Base-by-base conservation (phyloP, 2,888 invertebrate genomes). In the Erannis defoliaria region DNA sequence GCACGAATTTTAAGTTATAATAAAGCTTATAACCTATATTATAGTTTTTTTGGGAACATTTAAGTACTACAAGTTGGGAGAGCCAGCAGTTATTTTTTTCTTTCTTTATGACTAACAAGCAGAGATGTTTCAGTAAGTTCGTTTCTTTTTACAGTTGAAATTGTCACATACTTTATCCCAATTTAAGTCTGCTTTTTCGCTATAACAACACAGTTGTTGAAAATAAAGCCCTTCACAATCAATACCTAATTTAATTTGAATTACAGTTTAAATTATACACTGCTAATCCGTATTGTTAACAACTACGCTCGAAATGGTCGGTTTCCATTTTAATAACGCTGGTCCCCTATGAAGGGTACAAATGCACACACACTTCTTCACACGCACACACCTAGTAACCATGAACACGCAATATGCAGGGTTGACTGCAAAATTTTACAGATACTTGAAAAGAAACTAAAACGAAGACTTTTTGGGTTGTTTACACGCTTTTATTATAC, bases 211-310 rank as follows among this genome's bases (percentile, higher is more conserved):
- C 31, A 46, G 46, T 18, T 35, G 19, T 9, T 5, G 26, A 26
- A 37, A 38, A 26, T 38, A 8, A 10, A 1, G n/a, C 23, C 35
- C 21, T 6, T 42, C 31, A 19, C 51, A 40, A 29, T 19, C 0
- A 9, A 51, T 54, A 26, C 16, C 31, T 46, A 16, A 56, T 62
- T 42, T 37, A 62, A 55, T 56, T 62, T 48, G 23, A 62, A 62
- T 56, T 62, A 62, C 42, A 53, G 48, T 56, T 56, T 53, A 31
- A 51, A 62, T 57, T 62, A 62, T 53, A 37, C 42, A 40, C 35
- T 35, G 45, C 40, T 57, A 62, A 62, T 56, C 62, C 62, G 62
- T 21, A 62, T 57, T 56, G 56, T 57, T 53, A 56, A 54, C 56
- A 53, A 54, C 53, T 42, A 21, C 55, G 55, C 29, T 55, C 45